Evolutionary conservation across 2,113 vertebrate genomes (phyloP).

Genomic region (Pomatorhinus ruficollis): DNA sequence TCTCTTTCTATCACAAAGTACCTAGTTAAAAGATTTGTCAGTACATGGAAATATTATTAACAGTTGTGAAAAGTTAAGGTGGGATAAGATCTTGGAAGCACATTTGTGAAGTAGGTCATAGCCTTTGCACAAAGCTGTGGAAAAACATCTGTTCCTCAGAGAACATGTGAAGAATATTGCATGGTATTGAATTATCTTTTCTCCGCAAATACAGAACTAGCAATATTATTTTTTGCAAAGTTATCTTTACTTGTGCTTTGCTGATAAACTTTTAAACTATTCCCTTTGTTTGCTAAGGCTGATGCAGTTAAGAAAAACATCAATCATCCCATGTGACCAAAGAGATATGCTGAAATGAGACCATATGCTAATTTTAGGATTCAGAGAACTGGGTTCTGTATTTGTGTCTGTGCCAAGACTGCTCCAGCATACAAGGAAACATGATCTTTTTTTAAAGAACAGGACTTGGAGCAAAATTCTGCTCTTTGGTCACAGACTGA

Average conservation of each 20-base stretch:
- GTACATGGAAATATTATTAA: neutral
- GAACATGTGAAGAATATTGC: neutral
- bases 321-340: neutral
- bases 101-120: neutral
- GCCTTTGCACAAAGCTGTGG: neutral
- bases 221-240: neutral
- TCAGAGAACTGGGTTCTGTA: slow-evolving; percentile 52
- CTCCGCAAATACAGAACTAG: neutral
- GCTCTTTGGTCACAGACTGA: neutral
- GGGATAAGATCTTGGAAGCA: neutral
- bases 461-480: slow-evolving; percentile 15
- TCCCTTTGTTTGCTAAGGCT: neutral
- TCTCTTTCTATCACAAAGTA: neutral
- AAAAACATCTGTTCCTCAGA: neutral
- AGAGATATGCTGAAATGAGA: slow-evolving; percentile 47
- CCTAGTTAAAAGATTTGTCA: neutral
- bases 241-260: neutral
- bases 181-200: neutral
- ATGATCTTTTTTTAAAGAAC: slow-evolving; percentile 45
- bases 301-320: slow-evolving; percentile 8
- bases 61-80: neutral
- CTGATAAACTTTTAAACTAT: slow-evolving; percentile 9
- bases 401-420: slow-evolving; percentile 22
- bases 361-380: slow-evolving; percentile 61
- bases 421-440: slow-evolving; percentile 32